These are phyloP conservation scores for Plagodis pulveraria DNA, from an alignment of 2,888 invertebrate genomes.

Conservation along the genomic window DNA sequence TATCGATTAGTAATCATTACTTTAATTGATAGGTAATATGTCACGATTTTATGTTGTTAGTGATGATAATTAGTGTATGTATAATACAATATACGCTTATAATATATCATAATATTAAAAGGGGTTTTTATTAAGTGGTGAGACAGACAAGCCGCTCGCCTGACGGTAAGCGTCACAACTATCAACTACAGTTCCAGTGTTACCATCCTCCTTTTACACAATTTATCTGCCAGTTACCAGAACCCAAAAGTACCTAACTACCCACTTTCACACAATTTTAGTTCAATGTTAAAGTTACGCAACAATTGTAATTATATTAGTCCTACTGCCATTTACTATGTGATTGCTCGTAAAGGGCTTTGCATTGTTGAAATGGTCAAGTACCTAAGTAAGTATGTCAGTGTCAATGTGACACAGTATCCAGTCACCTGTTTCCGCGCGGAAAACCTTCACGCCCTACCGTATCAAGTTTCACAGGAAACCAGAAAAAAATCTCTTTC, in stretches of 20 bases:
- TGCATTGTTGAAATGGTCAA: conserved; percentile 28
- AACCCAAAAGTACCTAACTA: neutral
- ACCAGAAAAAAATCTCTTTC: conserved; percentile 27
- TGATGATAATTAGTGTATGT: no score
- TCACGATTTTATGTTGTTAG: no score
- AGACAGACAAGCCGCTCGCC: no score
- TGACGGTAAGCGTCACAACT: no score
- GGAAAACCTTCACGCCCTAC: conserved; percentile 60
- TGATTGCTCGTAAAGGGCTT: conserved; percentile 17
- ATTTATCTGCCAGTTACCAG: no score
- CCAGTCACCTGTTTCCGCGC: conserved; percentile 47
- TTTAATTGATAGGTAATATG: no score
- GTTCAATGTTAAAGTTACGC: conserved; percentile 33
- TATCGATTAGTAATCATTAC: no score
- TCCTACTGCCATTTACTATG: conserved; percentile 26
- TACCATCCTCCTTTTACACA: no score
- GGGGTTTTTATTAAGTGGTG: no score
- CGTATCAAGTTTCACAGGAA: conserved; percentile 53
- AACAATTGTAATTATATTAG: conserved; percentile 10
- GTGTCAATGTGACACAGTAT: conserved; percentile 40
- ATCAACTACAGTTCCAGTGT: no score
- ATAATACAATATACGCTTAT: no score
- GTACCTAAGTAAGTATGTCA: conserved; percentile 43
- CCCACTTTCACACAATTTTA: neutral
- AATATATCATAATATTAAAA: no score